Evolutionary conservation across 2,797 vertebrate genomes (phyloP).

Genomic region (Poeciliopsis turneri): DNA sequence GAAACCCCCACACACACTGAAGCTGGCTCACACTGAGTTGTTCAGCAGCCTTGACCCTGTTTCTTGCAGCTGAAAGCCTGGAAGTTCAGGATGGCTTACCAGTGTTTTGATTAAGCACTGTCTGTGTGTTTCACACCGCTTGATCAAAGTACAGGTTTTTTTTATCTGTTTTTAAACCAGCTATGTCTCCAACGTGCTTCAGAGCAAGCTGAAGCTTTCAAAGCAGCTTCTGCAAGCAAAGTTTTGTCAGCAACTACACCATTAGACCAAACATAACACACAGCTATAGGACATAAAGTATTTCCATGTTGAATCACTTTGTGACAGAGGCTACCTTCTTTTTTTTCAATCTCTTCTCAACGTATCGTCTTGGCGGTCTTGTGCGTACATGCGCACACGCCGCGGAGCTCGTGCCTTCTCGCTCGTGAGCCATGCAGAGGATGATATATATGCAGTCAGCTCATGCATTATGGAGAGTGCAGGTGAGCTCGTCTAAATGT

Average conservation of each 20-base stretch:
- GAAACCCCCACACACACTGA: constrained; percentile 29
- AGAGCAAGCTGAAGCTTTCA: constrained; percentile 51
- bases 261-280: constrained; percentile 25
- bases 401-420: constrained; percentile 26
- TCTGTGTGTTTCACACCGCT: constrained; percentile 59
- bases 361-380: constrained; percentile 16
- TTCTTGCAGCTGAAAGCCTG: constrained; percentile 66
- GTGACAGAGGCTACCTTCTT: not conserved
- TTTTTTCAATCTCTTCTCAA: constrained; percentile 10
- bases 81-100: constrained; percentile 69
- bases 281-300: not conserved
- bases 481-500: constrained; percentile 75
- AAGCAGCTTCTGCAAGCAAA: constrained; percentile 22
- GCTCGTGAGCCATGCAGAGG: constrained; percentile 40
- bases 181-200: constrained; percentile 41
- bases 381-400: constrained; percentile 17
- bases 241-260: constrained; percentile 29
- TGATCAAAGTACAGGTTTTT: constrained; percentile 58
- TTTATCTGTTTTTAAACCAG: constrained; percentile 22
- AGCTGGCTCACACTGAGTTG: constrained; percentile 60
- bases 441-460: constrained; percentile 73
- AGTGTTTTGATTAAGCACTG: constrained; percentile 73
- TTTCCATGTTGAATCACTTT: constrained; percentile 1
- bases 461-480: constrained; percentile 81
- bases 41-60: constrained; percentile 63